Evolutionary conservation across 2,797 vertebrate genomes (phyloP).

Genomic region (Nyctalus aviator): DNA sequence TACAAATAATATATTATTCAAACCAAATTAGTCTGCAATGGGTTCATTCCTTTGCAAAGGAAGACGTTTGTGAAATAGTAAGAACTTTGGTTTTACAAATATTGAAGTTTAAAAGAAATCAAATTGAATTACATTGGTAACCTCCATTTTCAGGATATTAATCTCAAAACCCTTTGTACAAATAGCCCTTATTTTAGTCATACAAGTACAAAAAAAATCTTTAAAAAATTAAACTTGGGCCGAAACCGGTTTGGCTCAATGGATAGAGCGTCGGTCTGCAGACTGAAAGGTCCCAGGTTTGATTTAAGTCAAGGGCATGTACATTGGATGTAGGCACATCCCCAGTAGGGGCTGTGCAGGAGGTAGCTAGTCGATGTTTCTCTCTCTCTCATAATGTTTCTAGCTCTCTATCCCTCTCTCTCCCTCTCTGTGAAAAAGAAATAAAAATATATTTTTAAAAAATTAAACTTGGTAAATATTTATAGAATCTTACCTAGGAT

Average conservation of each 20-base stretch:
- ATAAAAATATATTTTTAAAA: too few relatives aligned
- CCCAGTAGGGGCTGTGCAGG: too few relatives aligned
- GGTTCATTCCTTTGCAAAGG: not conserved
- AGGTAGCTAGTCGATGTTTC: too few relatives aligned
- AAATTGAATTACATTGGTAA: not conserved
- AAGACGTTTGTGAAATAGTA: not conserved
- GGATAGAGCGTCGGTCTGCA: too few relatives aligned
- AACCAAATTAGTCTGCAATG: not conserved
- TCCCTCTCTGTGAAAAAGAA: too few relatives aligned
- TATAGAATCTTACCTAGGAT: not conserved
- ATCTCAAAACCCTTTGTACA: not conserved
- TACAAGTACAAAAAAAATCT: not conserved
- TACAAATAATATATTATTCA: not conserved
- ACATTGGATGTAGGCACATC: too few relatives aligned
- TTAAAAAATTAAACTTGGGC: not conserved
- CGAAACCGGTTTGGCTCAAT: too few relatives aligned
- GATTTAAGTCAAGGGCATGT: too few relatives aligned
- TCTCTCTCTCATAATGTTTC: too few relatives aligned
- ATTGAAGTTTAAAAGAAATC: not conserved
- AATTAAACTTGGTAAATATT: not conserved
- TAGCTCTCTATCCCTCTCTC: too few relatives aligned
- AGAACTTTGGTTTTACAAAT: not conserved
- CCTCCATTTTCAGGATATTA: not conserved
- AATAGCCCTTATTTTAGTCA: not conserved
- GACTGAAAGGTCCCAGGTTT: too few relatives aligned